Evolutionary conservation across 2,797 vertebrate genomes (phyloP), one percentile per base, ranked within the genome.

Genomic region (Acanthopagrus latus): DNA sequence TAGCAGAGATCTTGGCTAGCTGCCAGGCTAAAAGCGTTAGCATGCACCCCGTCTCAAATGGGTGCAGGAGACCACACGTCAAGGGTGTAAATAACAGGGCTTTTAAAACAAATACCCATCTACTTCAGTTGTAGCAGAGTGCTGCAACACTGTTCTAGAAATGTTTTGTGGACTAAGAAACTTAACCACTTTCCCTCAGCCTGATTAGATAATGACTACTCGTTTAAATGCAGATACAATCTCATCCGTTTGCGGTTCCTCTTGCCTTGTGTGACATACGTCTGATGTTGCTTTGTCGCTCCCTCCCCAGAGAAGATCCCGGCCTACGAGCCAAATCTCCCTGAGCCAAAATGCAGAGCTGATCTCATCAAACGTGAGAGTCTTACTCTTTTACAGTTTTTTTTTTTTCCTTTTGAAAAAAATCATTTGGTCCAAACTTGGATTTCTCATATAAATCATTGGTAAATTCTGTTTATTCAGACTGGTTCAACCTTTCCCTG

Each of bases 351-450:
- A 82, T 87, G 83, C 74, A 87, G 93, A 91, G 90, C 82, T 33
- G 93, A 94, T 50, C 93, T 94, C 21, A 52, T 93, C 54, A 93
- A 93, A 81, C 10, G 92, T 94, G 81, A 83, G 84, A 69, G 2
- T 55, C 7, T 20, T 23, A 13, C 7, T 18, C 2, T 29, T 38
- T 13, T 4, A 20, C 2, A 1, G 5, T n/a, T 43, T 56, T 33
- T 23, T 29, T 29, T 27, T 2, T n/a, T n/a, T n/a, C 25, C 2
- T 25, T 25, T 25, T 25, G 2, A 25, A 25, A 25, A 25, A 25
- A 25, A 23, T 6, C 18, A 13, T 52, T 52, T 23, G 8, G 1
- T 63, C 4, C 16, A 47, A 74, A 67, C 17, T 3, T 0, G 1
- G 1, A 7, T 21, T 0, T 20, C 17, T 47, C 46, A 17, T 47